Base-by-base conservation (phyloP, 1,140 invertebrate species). In the Laupala kohalensis region DNA sequence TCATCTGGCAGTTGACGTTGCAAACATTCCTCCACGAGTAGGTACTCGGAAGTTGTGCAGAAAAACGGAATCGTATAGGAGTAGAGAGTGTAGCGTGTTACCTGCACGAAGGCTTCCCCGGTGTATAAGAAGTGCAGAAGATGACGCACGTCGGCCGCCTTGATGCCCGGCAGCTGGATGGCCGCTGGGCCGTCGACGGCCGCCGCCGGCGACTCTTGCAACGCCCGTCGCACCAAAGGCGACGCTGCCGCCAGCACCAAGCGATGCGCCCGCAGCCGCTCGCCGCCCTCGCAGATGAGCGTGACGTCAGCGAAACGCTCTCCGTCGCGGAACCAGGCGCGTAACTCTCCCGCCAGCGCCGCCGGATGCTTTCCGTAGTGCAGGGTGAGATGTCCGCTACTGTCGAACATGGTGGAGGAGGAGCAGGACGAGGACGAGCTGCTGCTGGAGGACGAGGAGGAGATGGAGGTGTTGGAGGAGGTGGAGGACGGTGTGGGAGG, bases 321-420 rank as follows among this genome's bases (percentile, higher is more conserved):
- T 71, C 90, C 90, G 76, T 87, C 85, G 37, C 19, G 37, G 82
- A 91, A 92, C 85, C 91, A 92, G 76, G 89, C 89, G 77, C 89
- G 89, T 79, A 93, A 90, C 84, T 93, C 92, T 78, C 90, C 90
- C 79, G 91, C 88, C 83, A 93, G 88, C 80, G 90, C 92, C 81
- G 91, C 90, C 84, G 91, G 91, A 85, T 93, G 91, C 84, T 93
- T 93, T 83, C 91, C 90, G 84, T 93, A 93, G 83, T 92, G 91
- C 81, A 93, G 88, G 78, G 91, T 93, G 84, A 93, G 86, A 83
- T 92, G 84, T 79, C 86, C 86, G 37, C 63, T 64, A 27, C 37
- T 62, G 63, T 70, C 69, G 13, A 70, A 70, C 69, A 70, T 70
- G 29, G 67, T 66, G 25, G 12, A 26, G 23, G 19, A 26, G 25